Conservation (phyloP, 2,888 invertebrate species). For the Lochmaea capreae region DNA sequence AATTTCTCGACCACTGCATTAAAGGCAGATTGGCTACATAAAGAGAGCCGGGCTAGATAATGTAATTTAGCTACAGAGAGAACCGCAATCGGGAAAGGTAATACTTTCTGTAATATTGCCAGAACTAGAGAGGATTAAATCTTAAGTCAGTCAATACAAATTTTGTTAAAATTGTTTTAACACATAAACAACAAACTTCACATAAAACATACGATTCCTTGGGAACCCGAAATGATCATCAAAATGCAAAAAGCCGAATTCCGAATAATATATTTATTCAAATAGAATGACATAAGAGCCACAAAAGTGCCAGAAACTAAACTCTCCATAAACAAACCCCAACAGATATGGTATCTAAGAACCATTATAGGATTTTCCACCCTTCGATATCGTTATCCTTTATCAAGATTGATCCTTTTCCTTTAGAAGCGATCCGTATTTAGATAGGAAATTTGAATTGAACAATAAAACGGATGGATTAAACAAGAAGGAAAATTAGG, state of each 20-base stretch:
- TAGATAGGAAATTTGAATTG: slow-evolving; percentile 33
- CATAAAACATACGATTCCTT: too few species aligned
- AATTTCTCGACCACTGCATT: too few species aligned
- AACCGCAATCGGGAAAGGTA: too few species aligned
- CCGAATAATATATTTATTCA: slow-evolving; percentile 6
- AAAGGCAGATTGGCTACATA: too few species aligned
- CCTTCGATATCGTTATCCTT: slow-evolving; percentile 25
- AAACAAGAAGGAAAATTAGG: background rate
- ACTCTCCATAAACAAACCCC: slow-evolving; percentile 22
- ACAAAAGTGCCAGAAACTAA: slow-evolving; percentile 15
- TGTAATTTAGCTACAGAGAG: too few species aligned
- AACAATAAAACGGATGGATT: slow-evolving; percentile 27
- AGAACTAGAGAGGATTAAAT: too few species aligned
- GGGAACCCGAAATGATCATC: too few species aligned
- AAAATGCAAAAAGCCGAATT: background rate
- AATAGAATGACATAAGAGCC: background rate
- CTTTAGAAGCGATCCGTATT: slow-evolving; percentile 28
- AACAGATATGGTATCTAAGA: slow-evolving; percentile 24
- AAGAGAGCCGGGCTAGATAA: too few species aligned
- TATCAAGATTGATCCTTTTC: slow-evolving; percentile 25
- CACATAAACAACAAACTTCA: too few species aligned
- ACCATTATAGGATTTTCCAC: slow-evolving; percentile 24
- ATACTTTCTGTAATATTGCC: too few species aligned
- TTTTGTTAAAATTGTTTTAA: too few species aligned
- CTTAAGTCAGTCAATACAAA: too few species aligned